phyloP scores from a whole-genome alignment of 2,888 invertebrate species.

The Kryphioiulus occultus region DNA sequence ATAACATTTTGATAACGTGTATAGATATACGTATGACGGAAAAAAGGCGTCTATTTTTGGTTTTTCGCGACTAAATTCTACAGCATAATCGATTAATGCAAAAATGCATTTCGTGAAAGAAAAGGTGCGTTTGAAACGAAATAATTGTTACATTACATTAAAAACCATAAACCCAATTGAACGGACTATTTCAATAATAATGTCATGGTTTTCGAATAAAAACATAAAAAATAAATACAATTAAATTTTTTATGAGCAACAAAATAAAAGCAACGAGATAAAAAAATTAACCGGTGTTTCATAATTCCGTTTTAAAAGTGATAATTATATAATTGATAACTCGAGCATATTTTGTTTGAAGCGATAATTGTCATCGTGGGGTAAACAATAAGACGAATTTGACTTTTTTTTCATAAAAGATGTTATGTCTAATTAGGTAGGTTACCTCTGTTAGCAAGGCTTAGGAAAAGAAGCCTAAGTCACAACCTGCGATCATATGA shows the following conservation, averaged over 20 bases:
- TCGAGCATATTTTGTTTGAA: neutral
- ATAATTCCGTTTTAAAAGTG: conserved; percentile 14
- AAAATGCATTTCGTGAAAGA: conserved; percentile 36
- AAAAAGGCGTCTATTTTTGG: neutral
- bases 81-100: neutral
- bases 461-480: conserved; percentile 33
- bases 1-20: neutral
- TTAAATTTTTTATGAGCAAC: conserved; percentile 34
- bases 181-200: neutral
- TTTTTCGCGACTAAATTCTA: neutral
- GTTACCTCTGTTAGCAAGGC: conserved; percentile 29
- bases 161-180: conserved; percentile 36
- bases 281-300: conserved; percentile 25
- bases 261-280: conserved; percentile 37
- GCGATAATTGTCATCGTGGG: conserved; percentile 33
- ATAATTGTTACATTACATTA: conserved; percentile 21
- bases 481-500: conserved; percentile 39
- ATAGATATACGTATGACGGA: neutral
- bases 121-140: conserved; percentile 18
- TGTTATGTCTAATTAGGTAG: neutral
- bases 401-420: neutral
- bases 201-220: conserved; percentile 31
- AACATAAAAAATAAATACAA: conserved; percentile 39
- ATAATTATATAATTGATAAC: conserved; percentile 32
- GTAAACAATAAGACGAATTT: neutral